phyloP scores from a whole-genome alignment of 2,888 invertebrate species.

The Cryptus armator region DNA sequence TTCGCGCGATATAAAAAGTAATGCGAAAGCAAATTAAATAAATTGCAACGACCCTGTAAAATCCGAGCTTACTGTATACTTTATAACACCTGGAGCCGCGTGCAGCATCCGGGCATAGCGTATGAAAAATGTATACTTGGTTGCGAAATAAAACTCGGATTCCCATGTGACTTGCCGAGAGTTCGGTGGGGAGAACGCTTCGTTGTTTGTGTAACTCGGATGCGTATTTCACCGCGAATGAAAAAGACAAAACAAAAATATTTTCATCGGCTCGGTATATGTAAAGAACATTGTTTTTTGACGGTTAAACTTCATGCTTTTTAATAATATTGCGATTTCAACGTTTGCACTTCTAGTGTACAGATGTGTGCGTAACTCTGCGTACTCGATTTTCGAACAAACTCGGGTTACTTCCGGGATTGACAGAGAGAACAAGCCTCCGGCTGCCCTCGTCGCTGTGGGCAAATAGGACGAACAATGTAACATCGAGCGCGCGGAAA shows the following conservation, averaged over 20 bases:
- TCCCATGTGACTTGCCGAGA: background rate
- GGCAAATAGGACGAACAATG: constrained; percentile 13
- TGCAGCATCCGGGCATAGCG: too few species aligned
- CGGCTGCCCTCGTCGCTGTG: background rate
- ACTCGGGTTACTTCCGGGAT: background rate
- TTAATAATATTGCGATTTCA: background rate
- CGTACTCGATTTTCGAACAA: background rate
- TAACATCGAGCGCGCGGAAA: constrained; percentile 15
- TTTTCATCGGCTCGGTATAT: background rate
- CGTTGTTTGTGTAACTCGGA: background rate
- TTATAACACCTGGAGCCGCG: background rate
- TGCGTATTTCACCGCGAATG: background rate
- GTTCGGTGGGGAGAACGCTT: background rate
- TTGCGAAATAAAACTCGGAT: background rate
- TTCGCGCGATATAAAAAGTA: constrained; percentile 6
- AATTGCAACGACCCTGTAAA: constrained; percentile 16
- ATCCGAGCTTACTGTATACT: constrained; percentile 8
- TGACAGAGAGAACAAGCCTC: background rate
- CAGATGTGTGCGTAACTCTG: background rate
- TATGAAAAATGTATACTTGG: background rate
- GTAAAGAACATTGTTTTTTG: background rate
- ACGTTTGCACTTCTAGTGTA: background rate
- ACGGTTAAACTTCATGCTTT: background rate
- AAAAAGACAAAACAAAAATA: background rate
- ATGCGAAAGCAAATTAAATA: constrained; percentile 30